These are phyloP conservation scores for Mus caroli DNA, from an alignment of 2,797 vertebrate genomes.

Conservation along the genomic window DNA sequence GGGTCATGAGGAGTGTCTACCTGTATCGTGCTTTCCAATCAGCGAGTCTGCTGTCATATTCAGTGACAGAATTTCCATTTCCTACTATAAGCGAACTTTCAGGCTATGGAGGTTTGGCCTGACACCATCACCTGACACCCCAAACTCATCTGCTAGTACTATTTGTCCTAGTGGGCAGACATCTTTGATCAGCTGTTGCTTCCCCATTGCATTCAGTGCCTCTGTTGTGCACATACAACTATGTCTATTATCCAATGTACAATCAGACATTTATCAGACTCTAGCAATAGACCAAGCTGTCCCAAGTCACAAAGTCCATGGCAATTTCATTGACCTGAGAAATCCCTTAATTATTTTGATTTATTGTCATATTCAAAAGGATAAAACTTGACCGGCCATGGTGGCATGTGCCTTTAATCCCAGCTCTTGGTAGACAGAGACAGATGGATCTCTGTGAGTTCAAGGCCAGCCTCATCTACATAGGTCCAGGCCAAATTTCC, in stretches of 20 bases:
- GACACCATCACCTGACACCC: background rate
- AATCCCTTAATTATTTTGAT: background rate
- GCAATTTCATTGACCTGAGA: background rate
- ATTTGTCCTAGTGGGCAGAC: background rate
- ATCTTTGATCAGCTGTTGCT: background rate
- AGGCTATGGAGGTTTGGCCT: background rate
- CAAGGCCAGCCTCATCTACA: background rate
- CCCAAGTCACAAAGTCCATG: background rate
- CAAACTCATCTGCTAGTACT: background rate
- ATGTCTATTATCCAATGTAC: background rate
- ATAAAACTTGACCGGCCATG: background rate
- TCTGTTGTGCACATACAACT: background rate
- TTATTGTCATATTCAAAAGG: background rate
- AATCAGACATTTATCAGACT: background rate
- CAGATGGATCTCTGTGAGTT: background rate
- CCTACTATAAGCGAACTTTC: background rate
- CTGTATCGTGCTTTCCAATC: background rate
- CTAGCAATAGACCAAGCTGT: background rate
- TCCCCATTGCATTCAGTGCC: background rate
- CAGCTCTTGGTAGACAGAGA: background rate
- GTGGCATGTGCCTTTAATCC: background rate
- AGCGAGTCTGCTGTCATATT: background rate
- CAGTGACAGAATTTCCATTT: background rate
- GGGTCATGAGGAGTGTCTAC: background rate
- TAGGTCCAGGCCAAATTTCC: background rate